Evolutionary conservation across 1,140 invertebrate species (phyloP), one percentile per base, ranked within the genome.

Genomic region (Drosophila bocqueti): DNA sequence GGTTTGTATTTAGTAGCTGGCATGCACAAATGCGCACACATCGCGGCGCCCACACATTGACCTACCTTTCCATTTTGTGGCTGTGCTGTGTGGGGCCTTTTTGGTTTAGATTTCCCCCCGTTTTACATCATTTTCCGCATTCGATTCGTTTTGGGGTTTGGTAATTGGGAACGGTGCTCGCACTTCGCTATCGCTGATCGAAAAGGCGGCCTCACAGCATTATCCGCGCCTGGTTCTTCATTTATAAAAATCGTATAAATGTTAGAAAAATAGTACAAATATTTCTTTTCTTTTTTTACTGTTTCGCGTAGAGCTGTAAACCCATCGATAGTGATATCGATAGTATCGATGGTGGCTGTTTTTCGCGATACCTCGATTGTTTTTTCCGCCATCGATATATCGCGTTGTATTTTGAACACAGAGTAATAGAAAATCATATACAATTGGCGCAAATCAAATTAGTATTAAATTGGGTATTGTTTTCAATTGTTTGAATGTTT

Each of bases 61-160:
- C 87, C 87, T 91, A 91, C 87, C 87, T 91, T 91, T 91, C 83
- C 87, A 91, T 86, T 83, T 91, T 91, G 83, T 83, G 66, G 77
- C 80, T 76, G 64, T 72, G 68, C 69, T 82, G 52, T 61, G 50
- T 75, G 72, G 80, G 78, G 89, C 79, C 78, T 84, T 43, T 67
- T 67, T 68, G 78, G 65, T 84, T 90, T 89, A 79, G 76, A 73
- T 73, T 73, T 73, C 54, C 69, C 69, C 69, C 69, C 76, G 63
- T 79, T 80, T 80, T 80, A 80, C 78, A 80, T 80, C 78, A 80
- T 80, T 80, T 80, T 80, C 62, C 62, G 46, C 76, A 62, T 58
- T 79, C 72, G 74, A 68, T 65, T 84, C 61, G 61, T 60, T 66
- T 75, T 63, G 61, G 72, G 81, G 62, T 60, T 65, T 58, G 38